Base-by-base conservation (phyloP, 2,888 invertebrate genomes). In the Lordiphosa fenestrarum region DNA sequence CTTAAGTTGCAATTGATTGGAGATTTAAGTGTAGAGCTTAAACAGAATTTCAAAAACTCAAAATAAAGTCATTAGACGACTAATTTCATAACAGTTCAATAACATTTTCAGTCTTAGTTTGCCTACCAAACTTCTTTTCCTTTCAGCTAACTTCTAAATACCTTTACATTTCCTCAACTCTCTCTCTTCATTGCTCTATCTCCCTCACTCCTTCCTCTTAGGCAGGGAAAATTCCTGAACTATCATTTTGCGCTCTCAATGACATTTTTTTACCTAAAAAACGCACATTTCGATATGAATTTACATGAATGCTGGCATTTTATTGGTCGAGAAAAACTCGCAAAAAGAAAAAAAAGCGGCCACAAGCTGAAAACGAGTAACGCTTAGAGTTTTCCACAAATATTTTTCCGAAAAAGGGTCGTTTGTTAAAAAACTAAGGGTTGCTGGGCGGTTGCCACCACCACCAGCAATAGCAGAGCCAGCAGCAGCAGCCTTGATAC, bases 221-320 rank as follows among this genome's bases (percentile, higher is more conserved):
- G 13, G 25, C 30, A 72, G 71, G 70, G 68, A 64, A 81, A 83
- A 87, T 87, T 84, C 86, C 87, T 69, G 13, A 49, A 69, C 83
- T 56, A 53, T 42, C 66, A 82, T 78, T 78, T 78, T 78, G 75
- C 62, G 36, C 63, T 57, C 15, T 48, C 50, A 57, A 54, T 56
- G 59, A 50, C 64, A 70, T 71, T 87, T 87, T 86, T 86, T 84
- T 83, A 71, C 73, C 74, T 71, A 83, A 86, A 87, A 87, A 86
- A 69, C 60, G 57, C 47, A 64, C 68, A 73, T 87, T 85, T 80
- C 60, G 40, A 48, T 63, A 48, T 47, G 83, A 77, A 86, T 87
- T 86, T 76, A 77, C 85, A 86, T 87, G 75, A 78, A 66, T 47
- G 69, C 69, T 60, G 65, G 54, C 61, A 70, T 84, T 85, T 84